These are phyloP conservation scores for Rhynchotus rufescens DNA, from an alignment of 2,797 vertebrate genomes.

Conservation along the genomic window DNA sequence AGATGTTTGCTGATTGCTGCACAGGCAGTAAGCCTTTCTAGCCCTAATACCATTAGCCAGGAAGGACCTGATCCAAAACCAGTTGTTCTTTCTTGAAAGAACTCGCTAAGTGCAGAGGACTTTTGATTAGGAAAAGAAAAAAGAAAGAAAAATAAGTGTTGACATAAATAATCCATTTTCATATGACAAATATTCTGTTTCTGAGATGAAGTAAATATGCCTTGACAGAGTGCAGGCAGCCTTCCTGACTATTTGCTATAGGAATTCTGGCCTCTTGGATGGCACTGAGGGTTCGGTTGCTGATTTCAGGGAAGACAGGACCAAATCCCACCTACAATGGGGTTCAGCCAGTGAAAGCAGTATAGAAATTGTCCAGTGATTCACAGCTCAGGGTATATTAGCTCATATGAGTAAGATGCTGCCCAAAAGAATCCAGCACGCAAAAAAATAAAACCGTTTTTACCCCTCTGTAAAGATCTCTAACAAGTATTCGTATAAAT, in stretches of 20 bases:
- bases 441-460: not conserved
- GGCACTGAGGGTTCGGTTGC: not conserved
- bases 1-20: slow-evolving; percentile 5
- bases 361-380: not conserved
- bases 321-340: not conserved
- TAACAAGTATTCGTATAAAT: not conserved
- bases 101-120: not conserved
- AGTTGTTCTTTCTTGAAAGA: not conserved
- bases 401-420: not conserved
- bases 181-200: not conserved
- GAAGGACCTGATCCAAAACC: not conserved
- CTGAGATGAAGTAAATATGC: not conserved
- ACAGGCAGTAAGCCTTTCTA: not conserved
- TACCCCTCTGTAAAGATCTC: not conserved
- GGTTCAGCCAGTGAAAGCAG: not conserved
- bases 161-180: not conserved
- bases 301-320: not conserved
- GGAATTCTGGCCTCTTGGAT: not conserved
- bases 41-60: not conserved
- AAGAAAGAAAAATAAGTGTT: not conserved
- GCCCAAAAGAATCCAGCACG: not conserved
- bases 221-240: not conserved
- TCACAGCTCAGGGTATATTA: not conserved
- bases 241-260: not conserved
- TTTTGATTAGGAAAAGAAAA: not conserved